Conservation (phyloP, 2,888 invertebrate species). For the Schizotus pectinicornis region DNA sequence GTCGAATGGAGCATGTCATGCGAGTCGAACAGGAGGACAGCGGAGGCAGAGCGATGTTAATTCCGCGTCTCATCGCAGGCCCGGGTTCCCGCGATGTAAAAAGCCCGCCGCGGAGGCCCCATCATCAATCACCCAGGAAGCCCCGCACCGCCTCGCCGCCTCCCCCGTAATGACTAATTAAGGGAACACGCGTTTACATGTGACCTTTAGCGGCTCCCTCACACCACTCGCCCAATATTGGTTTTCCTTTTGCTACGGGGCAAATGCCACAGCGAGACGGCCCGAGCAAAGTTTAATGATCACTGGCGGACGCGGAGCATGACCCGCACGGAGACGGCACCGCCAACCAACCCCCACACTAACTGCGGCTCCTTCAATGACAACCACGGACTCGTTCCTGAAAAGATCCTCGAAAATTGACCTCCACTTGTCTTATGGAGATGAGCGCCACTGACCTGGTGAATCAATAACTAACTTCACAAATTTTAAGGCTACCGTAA, state of each 20-base stretch:
- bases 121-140: constrained; percentile 40
- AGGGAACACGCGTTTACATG: constrained; percentile 43
- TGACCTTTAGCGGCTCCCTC: constrained; percentile 22
- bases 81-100: constrained; percentile 42
- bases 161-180: constrained; percentile 49
- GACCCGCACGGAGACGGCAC: too few relatives aligned
- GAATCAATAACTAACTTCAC: too few relatives aligned
- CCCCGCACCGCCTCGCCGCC: constrained; percentile 27
- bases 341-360: too few relatives aligned
- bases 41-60: constrained; percentile 45
- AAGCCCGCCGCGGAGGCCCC: constrained; percentile 44
- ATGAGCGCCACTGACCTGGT: too few relatives aligned
- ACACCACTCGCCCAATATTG: constrained; percentile 12
- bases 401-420: too few relatives aligned
- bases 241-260: constrained; percentile 4
- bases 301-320: neutral
- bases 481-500: too few relatives aligned
- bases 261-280: constrained; percentile 14
- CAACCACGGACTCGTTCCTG: too few relatives aligned
- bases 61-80: constrained; percentile 45
- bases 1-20: constrained; percentile 52
- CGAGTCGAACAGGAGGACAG: constrained; percentile 46
- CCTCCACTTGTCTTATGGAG: too few relatives aligned
- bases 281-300: constrained; percentile 18
- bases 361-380: too few relatives aligned